Evolutionary conservation across 2,113 vertebrate species (phyloP), one percentile per base, ranked within the genome.

Genomic region (Engystomops pustulosus): DNA sequence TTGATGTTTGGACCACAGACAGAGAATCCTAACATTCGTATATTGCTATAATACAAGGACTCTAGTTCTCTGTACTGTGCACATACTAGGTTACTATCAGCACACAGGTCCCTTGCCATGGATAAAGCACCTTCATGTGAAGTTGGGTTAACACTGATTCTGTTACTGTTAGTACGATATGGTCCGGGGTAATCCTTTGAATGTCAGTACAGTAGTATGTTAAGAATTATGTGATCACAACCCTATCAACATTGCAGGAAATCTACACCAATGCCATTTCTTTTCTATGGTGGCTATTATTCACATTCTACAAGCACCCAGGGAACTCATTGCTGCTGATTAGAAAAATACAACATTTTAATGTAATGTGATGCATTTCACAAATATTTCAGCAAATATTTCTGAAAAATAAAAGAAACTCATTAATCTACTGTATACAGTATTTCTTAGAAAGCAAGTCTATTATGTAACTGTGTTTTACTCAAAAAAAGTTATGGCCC

Each of bases 331-430:
- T 58, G 80, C 34, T 30, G 69, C 68, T 72, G 49, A 74, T 72
- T 72, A 82, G n/a, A 82, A 49, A 60, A 44, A 32, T 34, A 38
- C 30, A 32, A 72, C 41, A 55, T 49, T 82, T 82, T 74, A 82
- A 74, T 10, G 36, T 72, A 51, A 82, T 82, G 80, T 72, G 69
- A 72, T 82, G 25, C 80, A 82, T n/a, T n/a, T n/a, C n/a, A n/a
- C n/a, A n/a, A n/a, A n/a, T n/a, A n/a, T n/a, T n/a, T n/a, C n/a
- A n/a, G n/a, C n/a, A 36, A 70, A 17, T 36, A 25, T 32, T 55
- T 70, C 1, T 25, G 12, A 27, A 72, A 81, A 72, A 71, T n/a
- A 25, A 2, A n/a, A 51, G 44, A 1, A 38, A 45, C 20, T 7
- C 6, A 44, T 67, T 80, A 67, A 38, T 23, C 30, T 6, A 79